Evolutionary conservation across 2,113 vertebrate genomes (phyloP).

Genomic region (Cisticola juncidis): DNA sequence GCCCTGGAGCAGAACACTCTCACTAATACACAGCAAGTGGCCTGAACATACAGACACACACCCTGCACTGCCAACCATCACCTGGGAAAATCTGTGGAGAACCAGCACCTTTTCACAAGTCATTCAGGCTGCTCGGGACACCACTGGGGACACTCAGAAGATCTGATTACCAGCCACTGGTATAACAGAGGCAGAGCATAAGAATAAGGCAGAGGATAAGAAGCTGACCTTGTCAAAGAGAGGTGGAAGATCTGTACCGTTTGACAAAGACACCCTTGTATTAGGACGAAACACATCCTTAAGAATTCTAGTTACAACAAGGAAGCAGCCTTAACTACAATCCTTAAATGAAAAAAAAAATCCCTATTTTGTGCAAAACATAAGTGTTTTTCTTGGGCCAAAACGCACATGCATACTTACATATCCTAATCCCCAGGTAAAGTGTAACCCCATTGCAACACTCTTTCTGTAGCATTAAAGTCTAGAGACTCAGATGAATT

Average conservation of each 20-base stretch:
- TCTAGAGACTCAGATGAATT: neutral
- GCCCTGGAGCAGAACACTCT: neutral
- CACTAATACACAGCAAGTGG: neutral
- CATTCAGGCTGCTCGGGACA: neutral
- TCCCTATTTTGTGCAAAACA: neutral
- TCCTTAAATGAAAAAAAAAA: neutral
- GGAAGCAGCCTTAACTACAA: neutral
- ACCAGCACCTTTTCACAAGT: neutral
- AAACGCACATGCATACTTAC: neutral
- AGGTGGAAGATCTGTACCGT: fast-evolving
- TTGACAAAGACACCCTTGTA: neutral
- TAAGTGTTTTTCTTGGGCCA: neutral
- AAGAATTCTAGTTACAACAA: neutral
- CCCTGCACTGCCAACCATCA: neutral
- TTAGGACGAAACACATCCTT: neutral
- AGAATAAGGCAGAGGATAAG: too few species aligned
- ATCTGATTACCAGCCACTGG: neutral
- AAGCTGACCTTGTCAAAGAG: neutral
- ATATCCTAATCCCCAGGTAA: neutral
- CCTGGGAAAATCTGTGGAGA: neutral
- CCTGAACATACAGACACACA: neutral
- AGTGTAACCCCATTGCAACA: neutral
- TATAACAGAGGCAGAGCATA: neutral
- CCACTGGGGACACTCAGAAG: neutral
- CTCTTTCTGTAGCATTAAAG: neutral